Evolutionary conservation across 2,888 invertebrate species (phyloP).

Genomic region (Trichacis sp.): DNA sequence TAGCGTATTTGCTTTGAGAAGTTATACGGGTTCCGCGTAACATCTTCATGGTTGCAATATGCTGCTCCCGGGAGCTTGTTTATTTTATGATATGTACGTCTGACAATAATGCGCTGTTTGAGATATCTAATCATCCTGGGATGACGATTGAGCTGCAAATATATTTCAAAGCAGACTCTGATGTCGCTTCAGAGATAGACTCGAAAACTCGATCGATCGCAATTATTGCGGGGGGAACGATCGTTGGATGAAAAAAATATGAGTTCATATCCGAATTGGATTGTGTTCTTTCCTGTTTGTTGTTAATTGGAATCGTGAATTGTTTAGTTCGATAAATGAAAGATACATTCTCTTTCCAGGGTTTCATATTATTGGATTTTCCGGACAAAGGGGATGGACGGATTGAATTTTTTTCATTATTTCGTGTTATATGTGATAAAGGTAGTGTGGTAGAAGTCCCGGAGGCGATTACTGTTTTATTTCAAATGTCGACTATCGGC

Average conservation of each 20-base stretch:
- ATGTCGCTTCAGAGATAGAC: not conserved
- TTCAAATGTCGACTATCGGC: constrained; percentile 31
- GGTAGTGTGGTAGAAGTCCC: too few relatives aligned
- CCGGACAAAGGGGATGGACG: too few relatives aligned
- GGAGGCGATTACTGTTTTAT: not conserved
- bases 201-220: not conserved
- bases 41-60: not conserved
- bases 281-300: too few relatives aligned
- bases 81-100: constrained; percentile 1
- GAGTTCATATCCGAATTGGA: too few relatives aligned
- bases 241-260: too few relatives aligned
- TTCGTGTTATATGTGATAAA: too few relatives aligned
- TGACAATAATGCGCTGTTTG: not conserved
- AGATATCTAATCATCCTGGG: not conserved
- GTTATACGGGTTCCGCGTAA: not conserved
- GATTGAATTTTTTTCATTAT: too few relatives aligned
- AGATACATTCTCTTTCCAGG: too few relatives aligned
- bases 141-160: not conserved
- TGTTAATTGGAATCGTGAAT: too few relatives aligned
- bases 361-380: too few relatives aligned
- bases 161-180: not conserved
- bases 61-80: not conserved
- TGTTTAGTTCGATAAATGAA: too few relatives aligned
- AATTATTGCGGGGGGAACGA: too few relatives aligned
- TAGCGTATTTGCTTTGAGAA: not conserved